phyloP scores from a whole-genome alignment of 2,888 invertebrate genomes.

The Hanleya hanleyi region DNA sequence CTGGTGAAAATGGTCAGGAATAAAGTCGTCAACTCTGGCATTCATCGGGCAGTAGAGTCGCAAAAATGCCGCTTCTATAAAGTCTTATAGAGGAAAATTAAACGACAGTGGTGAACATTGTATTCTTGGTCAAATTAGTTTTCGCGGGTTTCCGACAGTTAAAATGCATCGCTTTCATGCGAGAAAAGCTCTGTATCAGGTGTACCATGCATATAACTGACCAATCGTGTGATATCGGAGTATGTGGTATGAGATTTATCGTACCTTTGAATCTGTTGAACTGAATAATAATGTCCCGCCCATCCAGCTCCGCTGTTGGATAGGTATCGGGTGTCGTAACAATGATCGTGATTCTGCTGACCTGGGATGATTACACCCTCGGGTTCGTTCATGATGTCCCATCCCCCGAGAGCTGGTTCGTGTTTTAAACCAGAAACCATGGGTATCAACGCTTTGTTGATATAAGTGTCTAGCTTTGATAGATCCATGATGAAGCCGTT shows the following conservation, averaged over 20 bases:
- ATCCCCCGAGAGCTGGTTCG: constrained; percentile 45
- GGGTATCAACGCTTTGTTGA: constrained; percentile 46
- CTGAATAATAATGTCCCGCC: constrained; percentile 33
- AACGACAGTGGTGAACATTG: background rate
- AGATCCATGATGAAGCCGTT: constrained; percentile 42
- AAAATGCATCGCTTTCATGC: background rate
- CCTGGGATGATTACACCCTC: constrained; percentile 40
- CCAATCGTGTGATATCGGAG: no score
- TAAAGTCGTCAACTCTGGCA: no score
- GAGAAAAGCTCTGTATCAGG: no score
- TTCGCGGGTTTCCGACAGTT: no score
- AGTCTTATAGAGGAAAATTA: background rate
- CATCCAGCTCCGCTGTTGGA: constrained; percentile 42
- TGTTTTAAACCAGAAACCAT: constrained; percentile 42
- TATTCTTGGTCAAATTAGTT: no score
- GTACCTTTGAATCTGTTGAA: constrained; percentile 32
- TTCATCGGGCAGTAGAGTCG: no score
- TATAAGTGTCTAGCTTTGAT: constrained; percentile 43
- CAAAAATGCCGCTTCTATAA: no score
- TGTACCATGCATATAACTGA: no score
- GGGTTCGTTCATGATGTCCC: constrained; percentile 51
- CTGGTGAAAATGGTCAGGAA: no score
- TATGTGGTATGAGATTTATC: no score
- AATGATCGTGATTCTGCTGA: constrained; percentile 31
- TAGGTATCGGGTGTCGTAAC: constrained; percentile 42